These are phyloP conservation scores for Forbesichthys papilliferus DNA, from an alignment of 2,113 vertebrate genomes.

Conservation along the genomic window DNA sequence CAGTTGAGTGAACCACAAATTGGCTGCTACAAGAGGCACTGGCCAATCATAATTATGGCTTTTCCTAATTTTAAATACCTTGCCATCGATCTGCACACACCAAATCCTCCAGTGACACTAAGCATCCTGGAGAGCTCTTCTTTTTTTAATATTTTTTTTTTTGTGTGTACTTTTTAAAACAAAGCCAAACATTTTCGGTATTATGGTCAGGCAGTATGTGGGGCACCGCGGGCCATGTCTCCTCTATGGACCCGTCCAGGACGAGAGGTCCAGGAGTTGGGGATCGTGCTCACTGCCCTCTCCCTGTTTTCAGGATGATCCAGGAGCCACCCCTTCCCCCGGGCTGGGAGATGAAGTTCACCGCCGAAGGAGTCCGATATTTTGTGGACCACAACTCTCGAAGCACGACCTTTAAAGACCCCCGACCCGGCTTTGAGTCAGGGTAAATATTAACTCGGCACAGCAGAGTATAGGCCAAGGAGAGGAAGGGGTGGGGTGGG, in stretches of 20 bases:
- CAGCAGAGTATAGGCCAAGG: constrained; percentile 11
- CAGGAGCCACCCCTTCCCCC: constrained; percentile 95
- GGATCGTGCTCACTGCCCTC: constrained; percentile 69
- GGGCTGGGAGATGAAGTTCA: constrained; percentile 99
- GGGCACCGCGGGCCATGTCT: neutral
- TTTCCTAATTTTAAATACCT: too few species aligned
- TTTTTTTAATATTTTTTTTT: constrained; percentile 11
- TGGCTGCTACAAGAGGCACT: too few species aligned
- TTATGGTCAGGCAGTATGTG: too few species aligned
- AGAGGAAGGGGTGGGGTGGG: too few species aligned
- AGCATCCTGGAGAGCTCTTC: too few species aligned
- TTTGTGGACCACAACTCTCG: constrained; percentile 98
- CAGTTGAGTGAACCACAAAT: too few species aligned
- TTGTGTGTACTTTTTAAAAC: neutral
- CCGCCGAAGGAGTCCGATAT: constrained; percentile 93
- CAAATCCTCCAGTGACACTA: too few species aligned
- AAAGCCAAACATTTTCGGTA: too few species aligned
- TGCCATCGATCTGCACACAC: too few species aligned
- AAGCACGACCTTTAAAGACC: constrained; percentile 98
- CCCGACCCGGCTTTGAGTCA: constrained; percentile 93
- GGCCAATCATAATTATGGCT: too few species aligned
- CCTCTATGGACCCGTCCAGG: neutral
- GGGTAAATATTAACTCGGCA: constrained; percentile 81
- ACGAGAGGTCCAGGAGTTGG: neutral
- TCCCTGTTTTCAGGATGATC: constrained; percentile 88